Evolutionary conservation across 2,797 vertebrate genomes (phyloP).

Genomic region (Choloepus didactylus): DNA sequence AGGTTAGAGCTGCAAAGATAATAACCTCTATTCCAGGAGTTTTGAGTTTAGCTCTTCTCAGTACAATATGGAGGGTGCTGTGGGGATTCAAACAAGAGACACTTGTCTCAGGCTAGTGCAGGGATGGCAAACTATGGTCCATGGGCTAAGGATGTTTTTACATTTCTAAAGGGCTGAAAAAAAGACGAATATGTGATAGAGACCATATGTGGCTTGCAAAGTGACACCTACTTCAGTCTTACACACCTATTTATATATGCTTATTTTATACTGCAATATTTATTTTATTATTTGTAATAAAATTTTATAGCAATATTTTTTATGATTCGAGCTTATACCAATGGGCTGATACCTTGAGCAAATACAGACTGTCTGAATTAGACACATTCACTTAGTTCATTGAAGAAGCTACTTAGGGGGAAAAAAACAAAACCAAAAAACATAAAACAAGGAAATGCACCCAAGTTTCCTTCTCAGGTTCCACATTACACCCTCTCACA

Average conservation of each 20-base stretch:
- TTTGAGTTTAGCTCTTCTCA: background rate
- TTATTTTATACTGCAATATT: background rate
- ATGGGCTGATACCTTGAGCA: background rate
- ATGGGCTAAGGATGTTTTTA: background rate
- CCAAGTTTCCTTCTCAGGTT: background rate
- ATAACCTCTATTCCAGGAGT: background rate
- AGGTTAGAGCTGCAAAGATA: background rate
- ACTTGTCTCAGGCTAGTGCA: background rate
- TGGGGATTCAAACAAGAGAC: background rate
- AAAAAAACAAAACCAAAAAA: background rate
- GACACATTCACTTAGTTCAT: background rate
- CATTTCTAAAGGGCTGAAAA: background rate
- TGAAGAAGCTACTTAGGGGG: background rate
- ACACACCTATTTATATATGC: background rate
- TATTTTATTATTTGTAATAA: too few relatives aligned
- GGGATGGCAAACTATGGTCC: background rate
- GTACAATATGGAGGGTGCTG: background rate
- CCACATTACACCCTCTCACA: background rate
- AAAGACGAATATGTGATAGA: background rate
- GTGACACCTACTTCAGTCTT: background rate
- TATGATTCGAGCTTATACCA: background rate
- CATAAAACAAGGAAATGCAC: background rate
- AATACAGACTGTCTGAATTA: background rate
- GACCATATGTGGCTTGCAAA: background rate
- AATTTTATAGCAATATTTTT: too few relatives aligned